Percentiles rank a stretch among this genome's conserved stretches.
Evolutionary conservation across 1,140 invertebrate species (phyloP).

Genomic region (Scaptodrosophila lebanonensis): DNA sequence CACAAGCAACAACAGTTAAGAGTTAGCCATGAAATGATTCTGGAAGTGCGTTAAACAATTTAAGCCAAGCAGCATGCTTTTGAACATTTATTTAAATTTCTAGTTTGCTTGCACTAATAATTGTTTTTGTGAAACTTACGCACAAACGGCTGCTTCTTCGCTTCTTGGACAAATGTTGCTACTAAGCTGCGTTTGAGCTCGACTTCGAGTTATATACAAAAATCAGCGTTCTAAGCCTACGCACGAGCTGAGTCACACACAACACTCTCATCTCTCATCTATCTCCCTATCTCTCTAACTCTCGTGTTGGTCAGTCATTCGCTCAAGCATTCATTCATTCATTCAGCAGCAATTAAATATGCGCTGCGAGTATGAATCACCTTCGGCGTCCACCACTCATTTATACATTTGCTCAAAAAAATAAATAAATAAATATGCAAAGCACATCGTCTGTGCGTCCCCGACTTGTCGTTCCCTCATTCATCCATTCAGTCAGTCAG

Average conservation of each 20-base stretch:
- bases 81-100: too few relatives aligned
- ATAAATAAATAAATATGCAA: constrained; percentile 30
- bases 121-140: constrained; percentile 48
- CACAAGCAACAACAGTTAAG: too few relatives aligned
- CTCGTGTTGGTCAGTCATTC: background rate
- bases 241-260: background rate
- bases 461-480: constrained; percentile 12
- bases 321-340: constrained; percentile 18
- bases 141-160: background rate
- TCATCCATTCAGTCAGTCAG: constrained; percentile 8
- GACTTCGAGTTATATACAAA: constrained; percentile 36
- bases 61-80: too few relatives aligned
- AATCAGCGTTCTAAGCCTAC: background rate
- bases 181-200: constrained; percentile 25
- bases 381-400: constrained; percentile 38
- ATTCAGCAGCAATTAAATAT: constrained; percentile 29
- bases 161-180: background rate
- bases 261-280: background rate
- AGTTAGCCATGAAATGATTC: too few relatives aligned
- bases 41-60: too few relatives aligned
- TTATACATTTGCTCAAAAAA: background rate
- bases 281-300: background rate
- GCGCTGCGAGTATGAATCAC: constrained; percentile 47
- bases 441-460: constrained; percentile 7
- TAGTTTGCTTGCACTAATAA: too few relatives aligned